A percentile compares a stretch with the other conserved stretches of the same genome.
Evolutionary conservation across 2,888 invertebrate genomes (phyloP).

Genomic region (Lasioglossum pauxillum): DNA sequence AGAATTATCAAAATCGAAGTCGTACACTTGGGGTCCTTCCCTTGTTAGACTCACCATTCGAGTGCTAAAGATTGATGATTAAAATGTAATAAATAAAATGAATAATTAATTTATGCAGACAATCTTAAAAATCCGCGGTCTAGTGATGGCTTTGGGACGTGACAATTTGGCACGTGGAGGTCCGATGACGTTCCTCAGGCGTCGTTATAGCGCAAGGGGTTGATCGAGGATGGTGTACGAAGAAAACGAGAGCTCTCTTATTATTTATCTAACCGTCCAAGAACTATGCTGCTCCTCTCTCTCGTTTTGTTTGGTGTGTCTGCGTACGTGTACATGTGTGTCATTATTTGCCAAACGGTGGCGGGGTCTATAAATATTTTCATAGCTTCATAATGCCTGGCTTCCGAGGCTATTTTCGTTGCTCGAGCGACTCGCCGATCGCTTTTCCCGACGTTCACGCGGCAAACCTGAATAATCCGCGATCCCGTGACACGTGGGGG

Average conservation of each 20-base stretch:
- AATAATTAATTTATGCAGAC: no score
- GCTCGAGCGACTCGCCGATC: constrained; percentile 54
- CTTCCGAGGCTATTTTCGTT: constrained; percentile 60
- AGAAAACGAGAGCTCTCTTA: constrained; percentile 21
- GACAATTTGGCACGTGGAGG: not conserved
- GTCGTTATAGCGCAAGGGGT: not conserved
- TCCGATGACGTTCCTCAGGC: not conserved
- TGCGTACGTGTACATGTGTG: constrained; percentile 24
- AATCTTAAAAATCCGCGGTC: not conserved
- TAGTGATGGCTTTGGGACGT: not conserved
- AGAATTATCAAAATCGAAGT: no score
- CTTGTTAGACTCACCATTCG: no score
- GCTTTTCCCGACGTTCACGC: constrained; percentile 35
- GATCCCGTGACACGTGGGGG: constrained; percentile 13
- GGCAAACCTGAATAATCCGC: constrained; percentile 26
- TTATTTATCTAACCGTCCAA: constrained; percentile 57
- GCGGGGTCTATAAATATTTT: constrained; percentile 62
- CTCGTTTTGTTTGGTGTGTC: not conserved
- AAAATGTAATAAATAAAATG: no score
- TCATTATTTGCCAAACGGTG: constrained; percentile 65
- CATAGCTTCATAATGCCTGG: constrained; percentile 65
- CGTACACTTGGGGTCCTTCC: no score
- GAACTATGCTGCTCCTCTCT: constrained; percentile 27
- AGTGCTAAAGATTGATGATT: no score
- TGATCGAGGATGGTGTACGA: constrained; percentile 15